Evolutionary conservation across 1,140 invertebrate genomes (phyloP).

Genomic region (Papilio machaon): DNA sequence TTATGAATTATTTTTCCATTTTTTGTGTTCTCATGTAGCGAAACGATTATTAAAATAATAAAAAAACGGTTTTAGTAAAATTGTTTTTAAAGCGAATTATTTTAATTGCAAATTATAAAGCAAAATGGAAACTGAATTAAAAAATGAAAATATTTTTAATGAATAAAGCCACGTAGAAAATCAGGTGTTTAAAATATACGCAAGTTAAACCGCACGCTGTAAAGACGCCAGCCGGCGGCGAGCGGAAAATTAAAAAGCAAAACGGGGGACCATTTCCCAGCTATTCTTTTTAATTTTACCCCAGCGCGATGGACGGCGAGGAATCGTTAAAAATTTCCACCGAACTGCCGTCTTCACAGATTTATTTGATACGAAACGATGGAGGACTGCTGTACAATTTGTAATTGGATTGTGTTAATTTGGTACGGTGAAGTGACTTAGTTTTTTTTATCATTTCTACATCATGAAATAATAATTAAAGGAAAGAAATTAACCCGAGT

Average conservation of each 20-base stretch:
- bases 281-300: constrained; percentile 77
- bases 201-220: constrained; percentile 44
- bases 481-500: too few species aligned
- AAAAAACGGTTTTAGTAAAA: background rate
- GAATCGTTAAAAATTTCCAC: constrained; percentile 77
- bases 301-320: constrained; percentile 58
- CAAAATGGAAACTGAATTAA: constrained; percentile 8
- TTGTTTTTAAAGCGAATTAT: background rate
- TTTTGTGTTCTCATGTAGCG: too few species aligned
- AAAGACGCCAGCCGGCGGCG: constrained; percentile 57
- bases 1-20: too few species aligned
- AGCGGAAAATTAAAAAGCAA: constrained; percentile 81
- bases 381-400: constrained; percentile 58
- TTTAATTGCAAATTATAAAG: background rate
- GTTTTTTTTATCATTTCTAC: background rate
- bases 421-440: constrained; percentile 35
- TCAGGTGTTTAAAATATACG: constrained; percentile 47
- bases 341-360: constrained; percentile 51
- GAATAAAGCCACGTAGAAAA: constrained; percentile 39
- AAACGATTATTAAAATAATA: too few species aligned
- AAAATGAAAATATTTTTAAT: constrained; percentile 37
- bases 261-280: constrained; percentile 66
- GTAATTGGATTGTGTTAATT: constrained; percentile 55
- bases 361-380: constrained; percentile 69
- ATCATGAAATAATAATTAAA: too few species aligned